phyloP scores from a whole-genome alignment of 35 echinoderm and acorn worm species.

The Holothuria glaberrima region DNA sequence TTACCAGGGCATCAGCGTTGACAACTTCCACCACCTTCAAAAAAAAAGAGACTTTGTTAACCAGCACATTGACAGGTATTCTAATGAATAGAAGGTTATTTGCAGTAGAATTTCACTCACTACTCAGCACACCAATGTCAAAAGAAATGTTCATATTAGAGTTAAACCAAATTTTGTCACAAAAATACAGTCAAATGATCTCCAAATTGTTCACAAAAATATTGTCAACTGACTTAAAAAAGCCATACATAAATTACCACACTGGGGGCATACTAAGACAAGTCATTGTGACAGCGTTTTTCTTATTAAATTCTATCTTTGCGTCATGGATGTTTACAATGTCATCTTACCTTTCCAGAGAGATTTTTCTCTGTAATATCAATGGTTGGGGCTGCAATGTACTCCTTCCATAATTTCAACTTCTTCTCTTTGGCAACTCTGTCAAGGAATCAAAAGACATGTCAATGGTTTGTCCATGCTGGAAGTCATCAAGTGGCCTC shows the following conservation, averaged over 20 bases:
- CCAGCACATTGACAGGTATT: neutral
- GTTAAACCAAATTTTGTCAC: too few relatives aligned
- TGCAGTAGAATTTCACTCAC: too few relatives aligned
- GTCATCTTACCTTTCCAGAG: conserved; percentile 80
- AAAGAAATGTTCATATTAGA: too few relatives aligned
- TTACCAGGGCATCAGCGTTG: conserved; percentile 92
- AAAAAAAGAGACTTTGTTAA: too few relatives aligned
- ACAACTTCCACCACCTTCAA: conserved; percentile 92
- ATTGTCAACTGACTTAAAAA: too few relatives aligned
- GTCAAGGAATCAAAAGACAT: conserved; percentile 25
- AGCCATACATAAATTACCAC: too few relatives aligned
- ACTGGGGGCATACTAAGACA: too few relatives aligned
- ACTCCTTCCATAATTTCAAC: conserved; percentile 88
- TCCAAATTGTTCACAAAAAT: too few relatives aligned
- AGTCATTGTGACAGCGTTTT: too few relatives aligned
- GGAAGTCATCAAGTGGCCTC: neutral
- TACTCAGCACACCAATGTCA: too few relatives aligned
- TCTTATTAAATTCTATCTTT: neutral
- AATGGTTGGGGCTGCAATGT: conserved; percentile 61
- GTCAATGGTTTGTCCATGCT: neutral
- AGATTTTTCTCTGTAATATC: conserved; percentile 84
- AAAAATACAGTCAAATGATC: too few relatives aligned
- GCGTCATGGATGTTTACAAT: neutral
- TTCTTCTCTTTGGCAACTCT: conserved; percentile 87
- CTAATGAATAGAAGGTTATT: neutral